Evolutionary conservation across 2,113 vertebrate species (phyloP), one percentile per base, ranked within the genome.

Genomic region (Elanoides forficatus): DNA sequence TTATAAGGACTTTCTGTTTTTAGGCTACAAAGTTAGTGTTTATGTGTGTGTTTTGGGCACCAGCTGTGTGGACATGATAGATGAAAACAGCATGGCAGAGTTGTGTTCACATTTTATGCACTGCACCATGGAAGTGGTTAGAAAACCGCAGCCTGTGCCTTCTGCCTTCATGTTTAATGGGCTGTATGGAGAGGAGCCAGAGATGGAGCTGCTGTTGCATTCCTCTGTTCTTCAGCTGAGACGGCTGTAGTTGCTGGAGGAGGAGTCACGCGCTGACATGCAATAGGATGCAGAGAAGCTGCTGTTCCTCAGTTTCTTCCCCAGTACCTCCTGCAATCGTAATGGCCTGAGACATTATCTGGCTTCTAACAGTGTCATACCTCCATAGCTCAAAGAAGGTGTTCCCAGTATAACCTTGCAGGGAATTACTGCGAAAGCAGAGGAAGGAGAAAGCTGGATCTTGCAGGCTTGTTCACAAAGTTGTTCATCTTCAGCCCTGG

Each of bases 271-370:
- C 63, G 84, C 32, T 83, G 67, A 29, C 1, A 1, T 50, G 40
- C 36, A 55, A 5, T 1, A 47, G 36, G 48, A 27, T 32, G 48
- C 48, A 59, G 79, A 92, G 56, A 65, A 80, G 19, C n/a, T 60
- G 48, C 80, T 47, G 19, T 42, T 90, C 29, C 15, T 80, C 20
- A 15, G 6, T 27, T 3, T 81, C 59, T 59, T 92, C 34, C 34
- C n/a, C 13, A 20, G 9, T 25, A 45, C 16, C 32, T 72, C 22
- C 29, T 43, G 58, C n/a, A 53, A 2, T 0, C 3, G 1, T 13
- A 42, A 23, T 5, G 3, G 7, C 32, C 50, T 45, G 42, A 58
- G 78, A 25, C 52, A 3, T 88, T 45, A 5, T 7, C 19, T 79
- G 50, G 23, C 36, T 73, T 78, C 45, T 45, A n/a, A 56, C 8